Percentiles rank a stretch among this genome's conserved stretches.
Conservation (phyloP, 2,797 vertebrate genomes). For the Phoeniculus purpureus region DNA sequence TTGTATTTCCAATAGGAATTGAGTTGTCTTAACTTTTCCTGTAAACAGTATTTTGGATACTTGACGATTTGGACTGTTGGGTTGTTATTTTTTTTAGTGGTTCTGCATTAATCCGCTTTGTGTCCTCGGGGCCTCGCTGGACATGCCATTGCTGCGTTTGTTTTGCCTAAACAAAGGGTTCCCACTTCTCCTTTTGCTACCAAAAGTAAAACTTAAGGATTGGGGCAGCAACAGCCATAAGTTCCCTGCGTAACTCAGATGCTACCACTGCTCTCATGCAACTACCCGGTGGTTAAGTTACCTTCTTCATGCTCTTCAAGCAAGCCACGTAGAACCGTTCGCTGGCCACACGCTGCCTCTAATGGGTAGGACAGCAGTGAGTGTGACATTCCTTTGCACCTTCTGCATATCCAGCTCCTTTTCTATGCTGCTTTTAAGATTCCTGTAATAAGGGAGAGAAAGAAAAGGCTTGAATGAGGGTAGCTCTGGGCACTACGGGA, state of each 20-base stretch:
- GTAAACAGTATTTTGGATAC: conserved; percentile 60
- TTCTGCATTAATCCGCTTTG: conserved; percentile 51
- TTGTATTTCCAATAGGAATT: conserved; percentile 53
- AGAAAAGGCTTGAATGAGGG: not conserved
- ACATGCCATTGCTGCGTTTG: conserved; percentile 66
- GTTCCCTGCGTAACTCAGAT: not conserved
- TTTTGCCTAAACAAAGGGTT: not conserved
- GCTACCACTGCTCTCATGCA: not conserved
- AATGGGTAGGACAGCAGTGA: not conserved
- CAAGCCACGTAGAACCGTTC: not conserved
- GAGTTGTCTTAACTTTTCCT: conserved; percentile 72
- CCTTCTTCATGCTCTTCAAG: not conserved
- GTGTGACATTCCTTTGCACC: not conserved
- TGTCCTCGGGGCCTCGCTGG: conserved; percentile 35
- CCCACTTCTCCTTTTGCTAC: not conserved
- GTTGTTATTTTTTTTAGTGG: conserved; percentile 42
- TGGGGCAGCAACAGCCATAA: not conserved
- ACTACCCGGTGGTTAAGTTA: not conserved
- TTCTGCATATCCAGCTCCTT: conserved; percentile 8
- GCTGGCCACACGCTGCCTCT: not conserved
- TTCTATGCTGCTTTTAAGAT: conserved; percentile 19
- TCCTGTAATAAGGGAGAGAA: not conserved
- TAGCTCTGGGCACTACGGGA: not conserved
- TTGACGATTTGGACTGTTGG: conserved; percentile 57
- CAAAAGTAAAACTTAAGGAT: not conserved